Evolutionary conservation across 2,888 invertebrate genomes (phyloP), one percentile per base, ranked within the genome.

Genomic region (Lasioglossum leucozonium): DNA sequence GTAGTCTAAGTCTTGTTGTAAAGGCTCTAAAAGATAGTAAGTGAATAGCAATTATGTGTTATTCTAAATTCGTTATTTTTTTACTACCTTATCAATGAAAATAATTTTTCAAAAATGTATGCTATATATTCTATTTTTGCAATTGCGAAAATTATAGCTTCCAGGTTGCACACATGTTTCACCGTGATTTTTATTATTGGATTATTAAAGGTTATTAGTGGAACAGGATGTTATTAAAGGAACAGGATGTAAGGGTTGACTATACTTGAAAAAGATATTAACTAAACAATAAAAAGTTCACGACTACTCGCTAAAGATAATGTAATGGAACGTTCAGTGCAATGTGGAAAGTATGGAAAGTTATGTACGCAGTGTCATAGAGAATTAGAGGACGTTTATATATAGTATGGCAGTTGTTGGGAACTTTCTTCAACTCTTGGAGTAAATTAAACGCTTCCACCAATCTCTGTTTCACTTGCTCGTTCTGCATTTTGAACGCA

Each of bases 321-420:
- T 13, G 58, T 13, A 58, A 58, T 26, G 58, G 58, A 58, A 58
- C 58, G 58, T 58, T 58, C 58, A n/a, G 11, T 13, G 58, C 5
- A 58, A 58, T 26, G 58, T 26, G 58, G 58, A 58, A 58, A 58
- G 58, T 58, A 58, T 13, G 58, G 26, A 26, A 58, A 58, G 58
- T 58, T 58, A 58, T 58, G 37, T 62, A 37, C 26, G 40, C n/a
- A 34, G 37, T 26, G 75, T 40, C 75, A 62, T 30, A n/a, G 34
- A 65, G 76, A 76, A 74, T 51, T 74, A 51, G 30, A 47, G 37
- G 34, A 74, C 58, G 13, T 62, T 26, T 30, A 47, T 72, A 72
- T 42, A 71, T 71, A 71, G 37, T 26, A 42, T 30, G n/a, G 47
- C 42, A 62, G 58, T 62, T 62, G 58, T 26, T 30, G 26, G 58